These are phyloP conservation scores for Magallana nippona DNA, from an alignment of 2,888 invertebrate species.

Conservation along the genomic window DNA sequence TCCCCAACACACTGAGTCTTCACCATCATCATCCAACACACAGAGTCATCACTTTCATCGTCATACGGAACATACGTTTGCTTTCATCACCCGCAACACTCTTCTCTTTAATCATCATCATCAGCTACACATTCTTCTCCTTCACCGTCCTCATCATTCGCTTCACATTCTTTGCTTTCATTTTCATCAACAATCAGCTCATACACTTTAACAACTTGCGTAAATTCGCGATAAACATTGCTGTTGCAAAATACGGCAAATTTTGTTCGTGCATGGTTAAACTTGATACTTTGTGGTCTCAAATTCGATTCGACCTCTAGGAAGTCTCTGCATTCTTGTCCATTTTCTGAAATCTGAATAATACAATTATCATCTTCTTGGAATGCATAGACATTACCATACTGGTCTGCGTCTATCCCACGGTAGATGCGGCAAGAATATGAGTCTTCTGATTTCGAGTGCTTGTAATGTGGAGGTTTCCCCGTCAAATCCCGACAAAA, in stretches of 20 bases:
- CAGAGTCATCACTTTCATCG: too few relatives aligned
- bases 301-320: neutral
- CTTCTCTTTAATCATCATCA: constrained; percentile 5
- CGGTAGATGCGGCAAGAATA: too few relatives aligned
- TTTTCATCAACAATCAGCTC: neutral
- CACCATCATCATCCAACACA: too few relatives aligned
- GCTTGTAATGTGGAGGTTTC: too few relatives aligned
- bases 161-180: neutral
- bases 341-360: neutral
- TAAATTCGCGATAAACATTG: neutral
- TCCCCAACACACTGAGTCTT: too few relatives aligned
- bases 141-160: neutral
- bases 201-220: neutral
- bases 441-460: too few relatives aligned
- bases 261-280: neutral
- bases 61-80: too few relatives aligned
- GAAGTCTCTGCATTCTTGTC: neutral
- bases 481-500: neutral
- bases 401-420: neutral
- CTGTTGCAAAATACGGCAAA: neutral
- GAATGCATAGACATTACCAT: neutral
- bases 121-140: neutral
- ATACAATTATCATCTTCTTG: neutral
- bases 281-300: neutral
- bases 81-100: neutral